These are phyloP conservation scores for Ceyx cyanopectus DNA, from an alignment of 2,113 vertebrate species.

Conservation along the genomic window DNA sequence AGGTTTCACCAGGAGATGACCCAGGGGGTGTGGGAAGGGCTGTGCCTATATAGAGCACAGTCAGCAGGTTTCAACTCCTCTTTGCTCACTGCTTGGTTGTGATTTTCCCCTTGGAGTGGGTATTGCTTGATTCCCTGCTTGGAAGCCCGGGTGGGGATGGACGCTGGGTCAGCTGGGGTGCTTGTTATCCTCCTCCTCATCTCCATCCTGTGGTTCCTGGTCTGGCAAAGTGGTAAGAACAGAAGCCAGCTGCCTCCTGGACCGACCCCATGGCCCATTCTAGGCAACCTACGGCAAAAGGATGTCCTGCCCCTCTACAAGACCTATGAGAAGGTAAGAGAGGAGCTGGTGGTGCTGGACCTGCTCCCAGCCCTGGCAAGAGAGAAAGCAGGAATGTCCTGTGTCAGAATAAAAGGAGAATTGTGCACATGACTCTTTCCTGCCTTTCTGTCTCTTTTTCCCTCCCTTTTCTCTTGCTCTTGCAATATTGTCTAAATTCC, in stretches of 20 bases:
- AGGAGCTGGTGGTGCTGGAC: rapidly evolving
- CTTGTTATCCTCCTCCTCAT: not conserved
- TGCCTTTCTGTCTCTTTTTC: not conserved
- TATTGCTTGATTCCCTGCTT: not conserved
- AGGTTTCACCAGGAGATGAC: not conserved
- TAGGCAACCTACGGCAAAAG: slow-evolving; percentile 67
- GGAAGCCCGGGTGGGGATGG: not conserved
- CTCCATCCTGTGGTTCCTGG: not conserved
- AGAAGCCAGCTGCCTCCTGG: slow-evolving; percentile 35
- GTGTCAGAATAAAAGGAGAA: not conserved
- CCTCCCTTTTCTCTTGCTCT: not conserved
- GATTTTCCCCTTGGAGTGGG: not conserved
- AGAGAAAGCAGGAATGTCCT: rapidly evolving
- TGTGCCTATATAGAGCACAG: not conserved
- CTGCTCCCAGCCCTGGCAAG: rapidly evolving
- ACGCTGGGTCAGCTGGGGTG: rapidly evolving
- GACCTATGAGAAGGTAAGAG: slow-evolving; percentile 42
- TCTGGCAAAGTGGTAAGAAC: rapidly evolving
- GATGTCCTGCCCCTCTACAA: slow-evolving; percentile 31
- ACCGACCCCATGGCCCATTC: slow-evolving; percentile 23
- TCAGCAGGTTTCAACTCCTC: not conserved
- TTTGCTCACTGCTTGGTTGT: not conserved
- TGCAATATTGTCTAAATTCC: not conserved
- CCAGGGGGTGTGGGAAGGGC: not conserved
- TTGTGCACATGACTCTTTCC: not conserved